A percentile compares a stretch with the other conserved stretches of the same genome.
phyloP scores from a whole-genome alignment of 2,113 vertebrate species.

The Alces alces region DNA sequence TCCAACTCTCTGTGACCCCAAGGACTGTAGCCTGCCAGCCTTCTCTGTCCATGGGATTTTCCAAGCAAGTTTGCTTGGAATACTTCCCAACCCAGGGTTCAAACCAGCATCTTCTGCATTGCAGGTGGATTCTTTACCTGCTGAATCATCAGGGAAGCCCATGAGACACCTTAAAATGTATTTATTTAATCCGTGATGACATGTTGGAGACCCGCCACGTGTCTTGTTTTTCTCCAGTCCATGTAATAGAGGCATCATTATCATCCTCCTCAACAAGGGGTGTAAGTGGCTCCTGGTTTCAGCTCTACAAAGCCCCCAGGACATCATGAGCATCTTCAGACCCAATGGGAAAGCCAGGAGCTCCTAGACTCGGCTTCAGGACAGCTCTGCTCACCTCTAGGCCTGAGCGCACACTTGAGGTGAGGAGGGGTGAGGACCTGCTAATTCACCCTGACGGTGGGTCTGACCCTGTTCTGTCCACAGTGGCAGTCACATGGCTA shows the following conservation, averaged over 20 bases:
- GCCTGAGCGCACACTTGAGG: background rate
- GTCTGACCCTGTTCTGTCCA: rapidly evolving
- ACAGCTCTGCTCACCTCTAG: background rate
- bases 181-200: rapidly evolving
- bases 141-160: background rate
- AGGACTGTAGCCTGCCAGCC: background rate
- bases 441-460: rapidly evolving
- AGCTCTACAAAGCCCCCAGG: background rate
- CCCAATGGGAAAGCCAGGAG: rapidly evolving
- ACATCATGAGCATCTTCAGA: background rate
- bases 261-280: rapidly evolving
- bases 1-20: background rate
- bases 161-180: background rate
- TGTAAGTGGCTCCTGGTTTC: background rate
- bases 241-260: background rate
- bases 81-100: background rate
- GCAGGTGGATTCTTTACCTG: background rate
- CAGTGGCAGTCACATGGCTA: rapidly evolving
- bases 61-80: background rate
- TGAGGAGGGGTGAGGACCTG: background rate
- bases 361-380: rapidly evolving
- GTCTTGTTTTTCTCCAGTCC: background rate
- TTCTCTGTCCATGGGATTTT: background rate
- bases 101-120: background rate
- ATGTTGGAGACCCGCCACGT: rapidly evolving